Evolutionary conservation across 2,888 invertebrate genomes (phyloP), one percentile per base, ranked within the genome.

Genomic region (Amiota mariae): DNA sequence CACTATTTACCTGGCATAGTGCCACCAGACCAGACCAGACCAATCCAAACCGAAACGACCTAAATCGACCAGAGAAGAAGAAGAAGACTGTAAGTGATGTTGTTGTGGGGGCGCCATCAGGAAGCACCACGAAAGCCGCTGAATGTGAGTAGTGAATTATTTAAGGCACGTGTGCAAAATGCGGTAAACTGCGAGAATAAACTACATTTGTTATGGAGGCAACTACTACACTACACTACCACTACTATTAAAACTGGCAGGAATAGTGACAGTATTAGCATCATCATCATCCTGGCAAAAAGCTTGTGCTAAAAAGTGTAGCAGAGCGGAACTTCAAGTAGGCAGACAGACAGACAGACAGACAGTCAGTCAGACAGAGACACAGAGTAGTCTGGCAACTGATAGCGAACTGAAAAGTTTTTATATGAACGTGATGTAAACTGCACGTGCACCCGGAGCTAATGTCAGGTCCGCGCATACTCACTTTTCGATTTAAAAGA

Each of bases 161-260:
- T 83, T 83, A 83, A 83, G 86, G 84, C 86, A 85, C 83, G 86
- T 83, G 86, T 83, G 85, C 82, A 79, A 80, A 85, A 85, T 85
- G 83, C 85, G 85, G 86, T 82, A 86, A 86, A 83, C 36, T 83
- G 85, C 83, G 83, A 85, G 86, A 85, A 84, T 85, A 80, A 86
- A 83, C 83, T 86, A 86, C 83, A 85, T 83, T 83, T 83, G 85
- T 83, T 83, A 83, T 83, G 85, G 86, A 86, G 86, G 47, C 8
- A n/a, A 18, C 24, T 24, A 24, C 24, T 24, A 24, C 24, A n/a
- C n/a, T n/a, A n/a, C 3, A 24, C 24, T 2, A 24, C 24, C 3
- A 24, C 24, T 24, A 24, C 24, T 1, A 1, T 0, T 36, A 36
- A 2, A 6, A 36, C 36, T 36, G 6, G 36, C 36, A 6, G 36